Conservation (phyloP, 2,797 vertebrate genomes). For the Sebastes dallii region DNA sequence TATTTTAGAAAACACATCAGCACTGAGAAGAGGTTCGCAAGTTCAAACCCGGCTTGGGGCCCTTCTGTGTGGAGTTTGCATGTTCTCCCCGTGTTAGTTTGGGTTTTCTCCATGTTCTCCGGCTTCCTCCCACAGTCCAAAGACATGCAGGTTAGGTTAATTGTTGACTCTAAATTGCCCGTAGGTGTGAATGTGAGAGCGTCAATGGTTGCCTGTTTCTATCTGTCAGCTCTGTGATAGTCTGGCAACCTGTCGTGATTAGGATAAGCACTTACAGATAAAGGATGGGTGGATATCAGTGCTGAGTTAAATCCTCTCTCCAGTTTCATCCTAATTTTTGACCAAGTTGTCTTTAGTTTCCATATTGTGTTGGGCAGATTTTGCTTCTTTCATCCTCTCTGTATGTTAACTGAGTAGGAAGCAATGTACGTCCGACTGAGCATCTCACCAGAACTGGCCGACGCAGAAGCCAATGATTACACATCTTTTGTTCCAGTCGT, state of each 20-base stretch:
- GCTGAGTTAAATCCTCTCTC: neutral
- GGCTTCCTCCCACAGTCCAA: neutral
- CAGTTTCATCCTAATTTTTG: neutral
- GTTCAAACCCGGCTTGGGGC: neutral
- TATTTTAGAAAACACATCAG: neutral
- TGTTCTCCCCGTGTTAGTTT: neutral
- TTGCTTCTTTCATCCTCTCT: neutral
- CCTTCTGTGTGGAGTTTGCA: neutral
- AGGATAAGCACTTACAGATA: neutral
- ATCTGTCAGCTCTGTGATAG: neutral
- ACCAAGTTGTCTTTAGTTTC: neutral
- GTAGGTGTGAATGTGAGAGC: neutral
- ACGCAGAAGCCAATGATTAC: neutral
- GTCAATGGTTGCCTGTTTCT: neutral
- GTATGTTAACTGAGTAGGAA: neutral
- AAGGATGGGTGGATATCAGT: neutral
- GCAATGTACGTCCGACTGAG: neutral
- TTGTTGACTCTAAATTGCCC: neutral
- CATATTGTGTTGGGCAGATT: neutral
- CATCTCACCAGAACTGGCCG: neutral
- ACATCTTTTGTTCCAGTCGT: neutral
- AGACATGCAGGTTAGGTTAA: neutral
- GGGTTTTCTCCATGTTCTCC: neutral
- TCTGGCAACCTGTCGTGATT: neutral
- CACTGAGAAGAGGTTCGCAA: neutral